Base-by-base conservation (phyloP, 2,888 invertebrate genomes). In the Acronicta alni region DNA sequence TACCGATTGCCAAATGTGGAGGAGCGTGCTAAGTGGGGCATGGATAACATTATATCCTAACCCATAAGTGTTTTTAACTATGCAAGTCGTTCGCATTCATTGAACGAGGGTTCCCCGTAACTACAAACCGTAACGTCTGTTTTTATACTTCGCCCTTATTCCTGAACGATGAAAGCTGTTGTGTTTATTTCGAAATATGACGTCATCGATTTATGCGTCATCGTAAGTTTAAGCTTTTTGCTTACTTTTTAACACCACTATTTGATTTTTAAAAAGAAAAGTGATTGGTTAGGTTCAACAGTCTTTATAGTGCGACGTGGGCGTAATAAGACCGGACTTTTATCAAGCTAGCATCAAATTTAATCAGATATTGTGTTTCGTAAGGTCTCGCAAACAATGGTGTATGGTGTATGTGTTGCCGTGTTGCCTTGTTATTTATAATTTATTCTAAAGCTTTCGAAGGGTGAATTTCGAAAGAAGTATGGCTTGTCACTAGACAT, bases 1-100 rank as follows among this genome's bases (percentile, higher is more conserved):
- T 91, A 89, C 82, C 74, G 72, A 69, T 76, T 77, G 64, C 75
- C 76, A 77, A 83, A 89, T 84, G 74, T 85, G 72, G 85, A 81
- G 61, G 79, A 79, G 54, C 75, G 78, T 74, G 70, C 58, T 56
- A 79, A 77, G 12, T 67, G 45, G 44, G 57, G 46, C 59, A 56
- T 46, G 44, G 42, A 60, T 72, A 61, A 72, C 65, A 48, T 54
- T 52, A 57, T 52, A 46, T 53, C 52, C 49, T 23, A 39, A 57
- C 42, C 47, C 39, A 17, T 59, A 58, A 35, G 26, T 47, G 42
- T 38, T 57, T 56, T 15, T 61, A 49, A 43, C 43, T 65, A 60
- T 75, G 51, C 56, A 46, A 48, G 54, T 61, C 43, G 59, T 52
- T 69, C 44, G 20, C 47, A 60, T 51, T 44, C 47, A 57, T 41